These are phyloP conservation scores for Sesia apiformis DNA, from an alignment of 2,888 invertebrate species.

Conservation along the genomic window DNA sequence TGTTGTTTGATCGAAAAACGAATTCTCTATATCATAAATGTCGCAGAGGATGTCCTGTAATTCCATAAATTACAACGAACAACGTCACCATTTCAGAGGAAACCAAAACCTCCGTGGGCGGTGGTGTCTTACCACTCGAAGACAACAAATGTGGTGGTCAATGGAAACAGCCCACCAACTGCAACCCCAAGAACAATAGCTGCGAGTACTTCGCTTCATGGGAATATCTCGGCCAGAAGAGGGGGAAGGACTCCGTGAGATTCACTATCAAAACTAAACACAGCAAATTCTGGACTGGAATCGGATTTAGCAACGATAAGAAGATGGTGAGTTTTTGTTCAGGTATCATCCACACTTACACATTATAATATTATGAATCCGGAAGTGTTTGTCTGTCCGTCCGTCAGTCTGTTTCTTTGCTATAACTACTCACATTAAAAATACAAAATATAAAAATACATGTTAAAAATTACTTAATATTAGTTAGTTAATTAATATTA, in stretches of 20 bases:
- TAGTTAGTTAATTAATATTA: too few species aligned
- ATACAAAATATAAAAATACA: too few species aligned
- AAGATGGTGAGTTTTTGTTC: conserved; percentile 79
- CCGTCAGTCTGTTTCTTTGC: too few species aligned
- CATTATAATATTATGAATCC: too few species aligned
- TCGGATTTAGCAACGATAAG: conserved; percentile 88
- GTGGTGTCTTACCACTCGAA: conserved; percentile 45
- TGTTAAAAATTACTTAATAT: too few species aligned
- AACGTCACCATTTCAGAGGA: conserved; percentile 42
- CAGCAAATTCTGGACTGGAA: conserved; percentile 90
- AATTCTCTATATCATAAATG: too few species aligned
- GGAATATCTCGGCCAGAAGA: conserved; percentile 79
- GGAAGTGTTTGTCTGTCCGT: too few species aligned
- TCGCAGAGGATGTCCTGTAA: too few species aligned
- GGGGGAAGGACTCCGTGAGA: conserved; percentile 81
- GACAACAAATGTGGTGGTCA: conserved; percentile 81
- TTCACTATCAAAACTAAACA: conserved; percentile 88
- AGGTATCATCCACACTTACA: neutral
- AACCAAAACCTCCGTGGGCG: conserved; percentile 51
- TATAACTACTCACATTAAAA: too few species aligned
- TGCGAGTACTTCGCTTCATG: conserved; percentile 89
- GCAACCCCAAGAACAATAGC: conserved; percentile 73
- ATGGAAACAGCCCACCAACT: conserved; percentile 84
- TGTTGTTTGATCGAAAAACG: too few species aligned
- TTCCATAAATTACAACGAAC: too few species aligned